A percentile compares a stretch with the other conserved stretches of the same genome.
Conservation (phyloP, 2,888 invertebrate species). For the Caenorhabditis macrosperma region DNA sequence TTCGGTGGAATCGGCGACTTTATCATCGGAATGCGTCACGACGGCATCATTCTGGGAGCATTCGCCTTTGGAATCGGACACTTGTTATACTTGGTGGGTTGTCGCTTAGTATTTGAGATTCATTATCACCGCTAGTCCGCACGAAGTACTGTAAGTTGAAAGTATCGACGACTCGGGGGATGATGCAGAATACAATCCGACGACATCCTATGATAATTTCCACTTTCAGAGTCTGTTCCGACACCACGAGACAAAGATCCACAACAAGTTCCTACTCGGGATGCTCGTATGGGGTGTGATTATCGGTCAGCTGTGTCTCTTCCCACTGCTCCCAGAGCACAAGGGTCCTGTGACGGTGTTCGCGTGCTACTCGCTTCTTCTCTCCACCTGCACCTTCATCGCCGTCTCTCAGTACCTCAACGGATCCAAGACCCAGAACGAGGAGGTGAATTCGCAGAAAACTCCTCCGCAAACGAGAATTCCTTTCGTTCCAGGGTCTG, state of each 20-base stretch:
- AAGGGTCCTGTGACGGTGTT: constrained; percentile 60
- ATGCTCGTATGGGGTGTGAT: constrained; percentile 61
- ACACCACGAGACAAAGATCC: constrained; percentile 38
- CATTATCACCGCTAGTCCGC: too few relatives aligned
- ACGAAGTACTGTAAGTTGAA: not conserved
- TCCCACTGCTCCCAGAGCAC: constrained; percentile 53
- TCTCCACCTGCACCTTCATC: constrained; percentile 62
- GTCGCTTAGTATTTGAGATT: not conserved
- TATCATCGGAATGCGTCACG: constrained; percentile 66
- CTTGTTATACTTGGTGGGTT: constrained; percentile 69
- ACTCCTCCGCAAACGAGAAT: too few relatives aligned
- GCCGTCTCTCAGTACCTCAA: constrained; percentile 67
- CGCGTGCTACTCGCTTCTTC: constrained; percentile 65
- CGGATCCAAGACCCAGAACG: constrained; percentile 52
- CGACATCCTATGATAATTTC: too few relatives aligned
- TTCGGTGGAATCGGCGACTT: constrained; percentile 74
- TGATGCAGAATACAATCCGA: too few relatives aligned
- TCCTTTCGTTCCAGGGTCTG: constrained; percentile 46
- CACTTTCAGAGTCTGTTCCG: constrained; percentile 55
- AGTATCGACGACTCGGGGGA: too few relatives aligned
- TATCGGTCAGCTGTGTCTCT: constrained; percentile 62
- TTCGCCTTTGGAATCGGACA: constrained; percentile 74
- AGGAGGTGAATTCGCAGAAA: constrained; percentile 31
- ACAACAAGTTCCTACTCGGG: constrained; percentile 46
- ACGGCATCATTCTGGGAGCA: constrained; percentile 72